Evolutionary conservation across 2,113 vertebrate species (phyloP).

Genomic region (Nannobrachium achirus): DNA sequence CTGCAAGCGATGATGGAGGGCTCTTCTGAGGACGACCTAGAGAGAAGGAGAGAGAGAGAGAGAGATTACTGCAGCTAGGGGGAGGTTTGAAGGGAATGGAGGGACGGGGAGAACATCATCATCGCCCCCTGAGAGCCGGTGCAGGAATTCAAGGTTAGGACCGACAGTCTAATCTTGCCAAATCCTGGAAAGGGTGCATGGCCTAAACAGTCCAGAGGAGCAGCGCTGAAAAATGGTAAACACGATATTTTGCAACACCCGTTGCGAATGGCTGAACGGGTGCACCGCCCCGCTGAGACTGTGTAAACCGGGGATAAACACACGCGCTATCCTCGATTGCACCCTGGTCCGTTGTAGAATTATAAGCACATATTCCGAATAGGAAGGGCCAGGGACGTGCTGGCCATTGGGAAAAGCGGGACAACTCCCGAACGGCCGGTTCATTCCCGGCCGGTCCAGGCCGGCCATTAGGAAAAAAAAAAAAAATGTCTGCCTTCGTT

Average conservation of each 20-base stretch:
- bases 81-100: no score
- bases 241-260: conserved; percentile 62
- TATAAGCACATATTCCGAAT: not conserved
- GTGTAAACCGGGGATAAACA: conserved; percentile 15
- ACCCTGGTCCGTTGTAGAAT: not conserved
- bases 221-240: conserved; percentile 61
- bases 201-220: conserved; percentile 56
- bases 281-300: conserved; percentile 53
- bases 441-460: no score
- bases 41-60: no score
- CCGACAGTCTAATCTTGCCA: conserved; percentile 39
- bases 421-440: no score
- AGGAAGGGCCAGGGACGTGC: no score
- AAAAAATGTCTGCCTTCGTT: no score
- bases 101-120: conserved; percentile 25
- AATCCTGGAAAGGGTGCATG: conserved; percentile 67
- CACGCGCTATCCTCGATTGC: not conserved
- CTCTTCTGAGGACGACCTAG: no score
- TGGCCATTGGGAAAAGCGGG: no score
- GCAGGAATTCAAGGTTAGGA: conserved; percentile 41
- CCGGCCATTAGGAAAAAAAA: no score
- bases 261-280: conserved; percentile 46
- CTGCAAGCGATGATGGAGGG: no score
- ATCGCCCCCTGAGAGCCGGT: conserved; percentile 24
- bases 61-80: no score